Evolutionary conservation across 1,140 invertebrate species (phyloP), one percentile per base, ranked within the genome.

Genomic region (Platyura marginata): DNA sequence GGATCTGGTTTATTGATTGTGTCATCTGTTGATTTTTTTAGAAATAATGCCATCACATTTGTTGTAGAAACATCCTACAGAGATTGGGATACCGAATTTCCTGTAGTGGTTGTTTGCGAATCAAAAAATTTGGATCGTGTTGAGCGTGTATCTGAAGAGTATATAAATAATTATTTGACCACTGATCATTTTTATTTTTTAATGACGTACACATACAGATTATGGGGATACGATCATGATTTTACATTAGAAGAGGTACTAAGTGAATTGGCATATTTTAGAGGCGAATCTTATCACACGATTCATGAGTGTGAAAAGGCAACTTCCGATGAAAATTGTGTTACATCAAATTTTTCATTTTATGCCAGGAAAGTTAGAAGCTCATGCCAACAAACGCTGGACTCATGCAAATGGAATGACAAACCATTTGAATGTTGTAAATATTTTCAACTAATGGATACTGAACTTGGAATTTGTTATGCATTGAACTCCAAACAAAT

Each of bases 31-130:
- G 59, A 51, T 34, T 61, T 52, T 36, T 63, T 55, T 45, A 51
- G 57, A 38, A 57, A 61, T 22, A 61, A 59, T 55, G 65, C 77
- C 0, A 74, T 80, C 41, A 78, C 73, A 40, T 79, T 81, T 49
- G 77, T 75, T 5, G 70, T 75, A 13, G 77, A 81, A 46, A 79
- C 75, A 2, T 72, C 66, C 2, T 81, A 79, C 52, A 64, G 75
- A 13, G 67, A 77, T 44, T 81, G 78, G 77, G 58, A 73, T 46
- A 77, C 76, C 0, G 51, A 74, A 20, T 80, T 81, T 45, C 77
- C 79, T 1, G 66, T 76, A 0, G 56, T 81, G 33, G 66, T 67
- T 18, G 66, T 79, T 13, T 79, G 77, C 45, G 74, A 77, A 50
- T 68, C 60, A 1, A 73, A 76, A 49, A 75, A 74, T 45, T 64